Base-by-base conservation (phyloP, 1,140 invertebrate species). In the Cyphomyrmex costatus region DNA sequence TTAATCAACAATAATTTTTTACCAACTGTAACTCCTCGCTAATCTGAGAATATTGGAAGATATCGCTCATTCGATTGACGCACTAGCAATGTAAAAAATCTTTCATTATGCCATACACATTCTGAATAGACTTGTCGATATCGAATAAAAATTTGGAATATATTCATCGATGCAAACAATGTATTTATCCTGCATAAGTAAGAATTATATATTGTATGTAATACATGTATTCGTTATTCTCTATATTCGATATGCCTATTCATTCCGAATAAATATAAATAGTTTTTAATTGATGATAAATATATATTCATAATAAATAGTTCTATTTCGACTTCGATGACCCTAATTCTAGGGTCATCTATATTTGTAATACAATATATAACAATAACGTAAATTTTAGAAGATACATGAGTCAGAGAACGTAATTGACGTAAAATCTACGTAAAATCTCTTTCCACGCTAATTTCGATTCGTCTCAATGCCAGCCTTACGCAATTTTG, bases 401-500 rank as follows among this genome's bases (percentile, higher is more conserved):
- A 8, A 53, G 10, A 27, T n/a, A 49, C 2, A n/a, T 33, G 30
- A 56, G 6, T 42, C 24, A n/a, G 21, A 58, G 27, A 36, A 49
- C 3, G 19, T 19, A 8, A 82, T 6, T 16, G 27, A 60, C 33
- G 30, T 8, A 36, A 53, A 8, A 5, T 24, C 19, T 24, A 19
- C 10, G 24, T 76, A 36, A 84, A 78, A 87, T 82, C 65, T 42
- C 14, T 24, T 5, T 24, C 74, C 53, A 63, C n/a, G 56, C 36
- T 53, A 66, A 70, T 46, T 56, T 65, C 63, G 63, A 66, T 66
- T 42, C 49, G 36, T 51, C 24, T 60, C 80, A 73, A 89, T 90
- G 83, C 73, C 86, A 86, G 51, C 46, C 36, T 82, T 56, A 42
- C n/a, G 71, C 51, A 86, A 89, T 83, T 73, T 86, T 73, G 56